These are phyloP conservation scores for Criorhina ranunculi DNA, from an alignment of 2,888 invertebrate species.

Conservation along the genomic window DNA sequence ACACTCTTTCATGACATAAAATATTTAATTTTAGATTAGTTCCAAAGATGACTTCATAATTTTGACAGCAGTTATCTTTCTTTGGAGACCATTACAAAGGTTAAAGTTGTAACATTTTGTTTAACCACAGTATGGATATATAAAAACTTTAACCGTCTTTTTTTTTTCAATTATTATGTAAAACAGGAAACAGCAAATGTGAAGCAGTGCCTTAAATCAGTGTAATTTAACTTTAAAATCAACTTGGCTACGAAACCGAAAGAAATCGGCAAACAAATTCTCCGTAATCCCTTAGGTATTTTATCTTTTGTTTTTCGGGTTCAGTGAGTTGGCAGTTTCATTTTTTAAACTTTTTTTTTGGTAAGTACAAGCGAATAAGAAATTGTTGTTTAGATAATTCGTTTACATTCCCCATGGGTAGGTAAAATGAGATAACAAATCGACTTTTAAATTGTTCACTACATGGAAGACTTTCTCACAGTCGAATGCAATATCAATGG, in stretches of 20 bases:
- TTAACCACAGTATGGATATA: neutral
- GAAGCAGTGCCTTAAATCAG: slow-evolving; percentile 8
- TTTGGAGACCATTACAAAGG: neutral
- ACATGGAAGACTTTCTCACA: slow-evolving; percentile 25
- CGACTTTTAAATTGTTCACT: slow-evolving; percentile 39
- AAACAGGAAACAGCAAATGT: slow-evolving; percentile 16
- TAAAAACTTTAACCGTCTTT: neutral
- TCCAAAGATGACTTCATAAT: too few relatives aligned
- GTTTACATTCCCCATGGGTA: slow-evolving; percentile 29
- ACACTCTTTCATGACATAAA: too few relatives aligned
- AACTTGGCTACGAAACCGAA: slow-evolving; percentile 8
- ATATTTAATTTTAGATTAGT: too few relatives aligned
- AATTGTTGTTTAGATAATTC: slow-evolving; percentile 42
- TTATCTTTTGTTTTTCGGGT: slow-evolving; percentile 42
- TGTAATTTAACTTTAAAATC: slow-evolving; percentile 31
- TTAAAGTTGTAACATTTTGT: slow-evolving; percentile 10
- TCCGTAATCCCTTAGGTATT: slow-evolving; percentile 37
- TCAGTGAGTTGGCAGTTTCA: slow-evolving; percentile 38
- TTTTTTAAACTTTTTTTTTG: slow-evolving; percentile 1
- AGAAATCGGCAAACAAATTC: slow-evolving; percentile 23
- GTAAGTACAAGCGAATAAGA: slow-evolving; percentile 16
- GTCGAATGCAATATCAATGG: slow-evolving; percentile 26
- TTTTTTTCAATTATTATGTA: slow-evolving; percentile 31
- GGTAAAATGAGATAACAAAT: slow-evolving; percentile 41
- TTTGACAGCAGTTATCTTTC: too few relatives aligned